Evolutionary conservation across 2,888 invertebrate species (phyloP), one percentile per base, ranked within the genome.

Genomic region (Pediacus dermestoides): DNA sequence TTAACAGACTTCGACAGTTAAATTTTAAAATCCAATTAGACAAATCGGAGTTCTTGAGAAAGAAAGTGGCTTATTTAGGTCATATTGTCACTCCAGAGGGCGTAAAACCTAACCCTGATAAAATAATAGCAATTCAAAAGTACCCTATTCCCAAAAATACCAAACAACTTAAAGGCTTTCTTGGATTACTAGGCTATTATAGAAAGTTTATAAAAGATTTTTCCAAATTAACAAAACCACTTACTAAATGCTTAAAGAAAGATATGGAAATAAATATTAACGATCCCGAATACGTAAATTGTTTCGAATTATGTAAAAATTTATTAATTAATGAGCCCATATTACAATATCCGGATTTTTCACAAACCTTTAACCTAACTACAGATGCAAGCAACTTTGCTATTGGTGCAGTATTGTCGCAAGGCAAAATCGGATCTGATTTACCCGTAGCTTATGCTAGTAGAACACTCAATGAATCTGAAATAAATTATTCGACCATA

Each of bases 321-420:
- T n/a, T n/a, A n/a, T n/a, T n/a, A n/a, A n/a, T n/a, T n/a, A n/a
- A n/a, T n/a, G n/a, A n/a, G n/a, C n/a, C n/a, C n/a, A n/a, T 12
- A 22, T 50, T 15, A 16, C 44, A 46, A 54, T 55, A 37, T 30
- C 49, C 39, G 30, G 48, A 44, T 42, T 58, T 47, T 45, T 34
- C 12, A 38, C 47, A 52, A 46, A 30, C 39, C 3, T 61, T 61
- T 39, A 41, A 45, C 12, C 16, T 60, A 3, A 49, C 50, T 1
- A 60, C 63, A 1, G 64, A 64, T 34, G 64, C 63, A 0, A 53
- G 52, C 7, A 52, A 61, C 22, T 37, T 43, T 12, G 53, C 50
- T 10, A 38, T 63, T 2, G 62, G 60, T 3, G 49, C 51, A 0
- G 46, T 66, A 0, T 15, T 64, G 3, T 55, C 57, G 1, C 62